Conservation (phyloP, 2,113 vertebrate genomes). For the Podarcis cretensis region DNA sequence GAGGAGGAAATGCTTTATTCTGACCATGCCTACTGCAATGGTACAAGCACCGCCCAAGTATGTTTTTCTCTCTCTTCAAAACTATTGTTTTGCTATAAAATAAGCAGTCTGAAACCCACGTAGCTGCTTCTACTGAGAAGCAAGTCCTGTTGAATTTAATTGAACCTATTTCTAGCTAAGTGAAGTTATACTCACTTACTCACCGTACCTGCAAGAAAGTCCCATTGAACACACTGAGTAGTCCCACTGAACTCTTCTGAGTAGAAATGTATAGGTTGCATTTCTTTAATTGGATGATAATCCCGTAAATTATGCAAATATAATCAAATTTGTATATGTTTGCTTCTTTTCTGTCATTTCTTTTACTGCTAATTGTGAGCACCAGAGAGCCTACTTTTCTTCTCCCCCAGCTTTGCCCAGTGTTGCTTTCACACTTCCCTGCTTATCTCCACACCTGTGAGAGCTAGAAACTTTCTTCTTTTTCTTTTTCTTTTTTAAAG, state of each 20-base stretch:
- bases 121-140: too few relatives aligned
- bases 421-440: background rate
- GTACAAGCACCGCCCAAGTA: background rate
- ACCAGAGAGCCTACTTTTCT: background rate
- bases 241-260: too few relatives aligned
- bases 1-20: too few relatives aligned
- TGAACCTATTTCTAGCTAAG: too few relatives aligned
- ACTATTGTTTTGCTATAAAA: too few relatives aligned
- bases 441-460: background rate
- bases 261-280: background rate
- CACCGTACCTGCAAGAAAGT: too few relatives aligned
- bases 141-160: too few relatives aligned
- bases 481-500: too few relatives aligned
- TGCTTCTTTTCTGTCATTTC: background rate
- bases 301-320: background rate
- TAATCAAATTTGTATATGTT: background rate
- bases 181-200: too few relatives aligned
- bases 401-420: background rate
- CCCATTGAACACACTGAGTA: too few relatives aligned
- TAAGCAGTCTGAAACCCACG: too few relatives aligned
- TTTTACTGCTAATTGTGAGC: background rate
- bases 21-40: background rate
- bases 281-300: background rate
- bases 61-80: too few relatives aligned
- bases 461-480: background rate